phyloP scores from a whole-genome alignment of 92 coral and sea anemone genomes.

The Phymanthus crucifer region DNA sequence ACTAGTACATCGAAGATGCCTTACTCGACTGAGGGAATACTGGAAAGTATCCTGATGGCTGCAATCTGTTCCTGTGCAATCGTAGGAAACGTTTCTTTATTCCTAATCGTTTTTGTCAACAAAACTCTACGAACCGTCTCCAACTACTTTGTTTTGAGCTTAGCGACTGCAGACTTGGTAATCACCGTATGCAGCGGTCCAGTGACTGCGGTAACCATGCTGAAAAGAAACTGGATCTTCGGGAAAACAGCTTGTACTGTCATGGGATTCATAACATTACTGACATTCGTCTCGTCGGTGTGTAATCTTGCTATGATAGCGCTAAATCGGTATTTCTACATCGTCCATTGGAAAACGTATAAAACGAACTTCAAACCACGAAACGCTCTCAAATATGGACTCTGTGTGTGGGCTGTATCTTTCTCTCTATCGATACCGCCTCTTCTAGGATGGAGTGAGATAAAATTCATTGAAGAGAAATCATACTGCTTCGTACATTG shows the following conservation, averaged over 20 bases:
- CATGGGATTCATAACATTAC: conserved; percentile 72
- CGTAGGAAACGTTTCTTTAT: conserved; percentile 66
- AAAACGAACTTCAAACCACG: conserved; percentile 41
- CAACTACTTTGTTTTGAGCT: conserved; percentile 74
- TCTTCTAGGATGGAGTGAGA: conserved; percentile 82
- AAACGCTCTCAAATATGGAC: conserved; percentile 32
- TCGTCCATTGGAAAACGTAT: conserved; percentile 82
- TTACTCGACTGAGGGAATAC: conserved; percentile 14
- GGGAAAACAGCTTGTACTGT: conserved; percentile 58
- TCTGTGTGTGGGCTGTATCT: conserved; percentile 70
- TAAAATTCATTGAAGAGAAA: conserved; percentile 69
- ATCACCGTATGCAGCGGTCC: conserved; percentile 88
- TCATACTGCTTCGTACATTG: conserved; percentile 86
- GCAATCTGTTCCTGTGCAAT: conserved; percentile 51
- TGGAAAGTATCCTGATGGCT: conserved; percentile 54
- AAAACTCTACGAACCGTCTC: conserved; percentile 60
- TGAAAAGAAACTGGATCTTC: conserved; percentile 60
- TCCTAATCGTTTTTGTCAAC: conserved; percentile 53
- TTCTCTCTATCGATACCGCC: conserved; percentile 66
- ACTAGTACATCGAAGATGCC: conserved; percentile 19
- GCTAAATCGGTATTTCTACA: conserved; percentile 77
- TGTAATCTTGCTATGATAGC: conserved; percentile 84
- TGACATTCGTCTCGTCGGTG: conserved; percentile 87
- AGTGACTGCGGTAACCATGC: conserved; percentile 65
- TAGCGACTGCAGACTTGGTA: conserved; percentile 85